Conservation (phyloP, 1,140 invertebrate species). For the Bombus terrestris region DNA sequence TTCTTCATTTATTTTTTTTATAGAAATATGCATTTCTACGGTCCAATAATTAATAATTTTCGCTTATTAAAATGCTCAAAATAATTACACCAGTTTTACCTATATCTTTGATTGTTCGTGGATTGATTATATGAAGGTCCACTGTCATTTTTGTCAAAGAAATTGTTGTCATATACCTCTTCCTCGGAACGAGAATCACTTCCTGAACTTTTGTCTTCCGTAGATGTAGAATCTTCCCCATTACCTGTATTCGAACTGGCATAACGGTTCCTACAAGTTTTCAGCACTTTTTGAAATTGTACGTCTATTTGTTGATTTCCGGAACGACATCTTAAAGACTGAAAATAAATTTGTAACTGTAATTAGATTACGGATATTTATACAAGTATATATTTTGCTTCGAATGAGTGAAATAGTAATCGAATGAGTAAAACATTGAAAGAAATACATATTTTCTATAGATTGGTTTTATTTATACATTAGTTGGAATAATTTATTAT, state of each 20-base stretch:
- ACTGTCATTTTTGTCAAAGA: constrained; percentile 57
- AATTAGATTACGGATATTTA: neutral
- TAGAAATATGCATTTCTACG: no score
- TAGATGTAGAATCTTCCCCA: constrained; percentile 54
- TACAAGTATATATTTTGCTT: neutral
- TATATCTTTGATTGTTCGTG: constrained; percentile 41
- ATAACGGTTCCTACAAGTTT: constrained; percentile 71
- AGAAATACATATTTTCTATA: no score
- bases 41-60: neutral
- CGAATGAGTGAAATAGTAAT: no score
- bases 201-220: constrained; percentile 59
- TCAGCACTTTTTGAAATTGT: constrained; percentile 74
- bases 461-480: no score
- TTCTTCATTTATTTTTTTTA: no score
- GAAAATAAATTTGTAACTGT: constrained; percentile 9
- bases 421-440: no score
- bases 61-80: neutral
- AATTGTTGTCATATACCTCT: constrained; percentile 71
- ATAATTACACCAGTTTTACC: constrained; percentile 5
- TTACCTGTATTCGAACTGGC: constrained; percentile 36
- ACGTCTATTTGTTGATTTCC: constrained; percentile 72
- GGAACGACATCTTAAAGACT: constrained; percentile 77
- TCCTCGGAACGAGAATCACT: constrained; percentile 70
- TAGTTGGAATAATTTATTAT: no score
- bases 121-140: constrained; percentile 25